phyloP scores from a whole-genome alignment of 2,888 invertebrate genomes.

The Cotesia congregata region DNA sequence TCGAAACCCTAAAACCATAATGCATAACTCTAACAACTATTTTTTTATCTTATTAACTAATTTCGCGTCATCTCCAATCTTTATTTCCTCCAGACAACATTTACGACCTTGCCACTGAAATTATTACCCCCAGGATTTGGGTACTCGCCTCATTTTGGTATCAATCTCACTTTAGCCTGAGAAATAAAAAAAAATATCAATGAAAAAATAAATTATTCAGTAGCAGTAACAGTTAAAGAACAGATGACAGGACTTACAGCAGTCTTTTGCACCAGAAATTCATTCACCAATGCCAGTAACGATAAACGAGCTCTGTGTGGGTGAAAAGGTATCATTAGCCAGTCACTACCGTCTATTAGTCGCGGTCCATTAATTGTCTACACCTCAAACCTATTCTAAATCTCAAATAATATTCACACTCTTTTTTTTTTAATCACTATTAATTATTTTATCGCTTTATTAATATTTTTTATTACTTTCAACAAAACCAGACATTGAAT shows the following conservation, averaged over 20 bases:
- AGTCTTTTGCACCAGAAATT: too few species aligned
- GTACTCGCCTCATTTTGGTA: not conserved
- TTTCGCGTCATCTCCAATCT: not conserved
- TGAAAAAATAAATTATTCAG: not conserved
- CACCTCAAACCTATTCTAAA: constrained; percentile 11
- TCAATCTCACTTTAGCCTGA: not conserved
- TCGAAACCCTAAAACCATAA: not conserved
- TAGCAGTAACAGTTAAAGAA: not conserved
- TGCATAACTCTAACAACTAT: not conserved
- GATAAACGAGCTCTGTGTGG: constrained; percentile 47
- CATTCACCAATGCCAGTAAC: not conserved
- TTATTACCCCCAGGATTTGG: not conserved
- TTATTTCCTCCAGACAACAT: not conserved
- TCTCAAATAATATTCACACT: not conserved
- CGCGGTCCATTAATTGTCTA: constrained; percentile 53
- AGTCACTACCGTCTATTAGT: constrained; percentile 53
- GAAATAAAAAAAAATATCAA: not conserved
- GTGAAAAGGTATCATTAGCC: constrained; percentile 57
- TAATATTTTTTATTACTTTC: too few species aligned
- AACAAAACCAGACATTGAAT: too few species aligned
- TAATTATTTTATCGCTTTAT: too few species aligned
- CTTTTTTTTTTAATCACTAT: too few species aligned
- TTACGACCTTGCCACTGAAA: not conserved
- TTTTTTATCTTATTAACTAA: not conserved
- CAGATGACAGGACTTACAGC: too few species aligned